phyloP scores from a whole-genome alignment of 2,888 invertebrate species.

The Stenchaetothrips biformis region DNA sequence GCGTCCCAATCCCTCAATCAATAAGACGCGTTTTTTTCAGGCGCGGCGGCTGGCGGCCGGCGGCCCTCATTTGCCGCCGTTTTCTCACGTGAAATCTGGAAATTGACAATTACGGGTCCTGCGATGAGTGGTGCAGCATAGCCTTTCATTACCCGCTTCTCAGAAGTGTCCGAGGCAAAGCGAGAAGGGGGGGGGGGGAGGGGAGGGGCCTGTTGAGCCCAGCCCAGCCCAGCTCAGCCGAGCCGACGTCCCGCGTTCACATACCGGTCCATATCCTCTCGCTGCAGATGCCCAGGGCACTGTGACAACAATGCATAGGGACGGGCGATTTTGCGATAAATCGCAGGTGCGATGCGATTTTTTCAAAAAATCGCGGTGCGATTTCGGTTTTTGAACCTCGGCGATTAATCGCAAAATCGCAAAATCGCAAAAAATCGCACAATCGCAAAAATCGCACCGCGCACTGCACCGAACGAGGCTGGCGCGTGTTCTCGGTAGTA shows the following conservation, averaged over 20 bases:
- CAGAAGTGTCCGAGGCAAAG: conserved; percentile 9
- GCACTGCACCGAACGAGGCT: too few species aligned
- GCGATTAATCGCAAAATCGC: too few species aligned
- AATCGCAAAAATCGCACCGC: too few species aligned
- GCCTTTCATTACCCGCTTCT: conserved; percentile 14
- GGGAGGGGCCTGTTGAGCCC: neutral
- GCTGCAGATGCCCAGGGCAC: too few species aligned
- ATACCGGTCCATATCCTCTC: neutral
- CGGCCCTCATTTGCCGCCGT: conserved; percentile 15
- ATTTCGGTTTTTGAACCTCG: too few species aligned
- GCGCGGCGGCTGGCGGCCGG: neutral
- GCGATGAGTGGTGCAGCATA: neutral
- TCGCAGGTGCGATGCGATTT: too few species aligned
- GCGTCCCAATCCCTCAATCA: neutral
- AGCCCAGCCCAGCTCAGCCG: neutral
- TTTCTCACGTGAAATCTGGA: conserved; percentile 19
- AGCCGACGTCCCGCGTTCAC: neutral
- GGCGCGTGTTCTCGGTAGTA: too few species aligned
- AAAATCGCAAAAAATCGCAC: too few species aligned
- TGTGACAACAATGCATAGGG: too few species aligned
- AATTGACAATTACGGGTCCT: conserved; percentile 21
- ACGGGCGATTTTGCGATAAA: too few species aligned
- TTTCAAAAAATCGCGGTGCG: too few species aligned
- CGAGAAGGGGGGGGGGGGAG: neutral
- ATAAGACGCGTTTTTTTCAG: neutral